These are phyloP conservation scores for Staurois parvus DNA, from an alignment of 2,797 vertebrate genomes.

Conservation along the genomic window DNA sequence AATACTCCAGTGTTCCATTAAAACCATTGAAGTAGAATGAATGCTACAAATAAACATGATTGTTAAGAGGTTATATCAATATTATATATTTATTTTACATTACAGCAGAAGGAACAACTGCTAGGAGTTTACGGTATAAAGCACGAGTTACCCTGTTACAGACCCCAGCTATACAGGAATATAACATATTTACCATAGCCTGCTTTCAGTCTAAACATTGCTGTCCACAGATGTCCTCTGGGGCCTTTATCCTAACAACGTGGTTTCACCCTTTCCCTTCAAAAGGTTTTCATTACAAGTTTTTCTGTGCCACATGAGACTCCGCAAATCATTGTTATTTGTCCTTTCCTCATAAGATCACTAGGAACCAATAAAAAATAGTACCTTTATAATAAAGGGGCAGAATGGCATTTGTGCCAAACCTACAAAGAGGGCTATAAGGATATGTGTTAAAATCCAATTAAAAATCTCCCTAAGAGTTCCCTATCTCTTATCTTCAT, in stretches of 20 bases:
- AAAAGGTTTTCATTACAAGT: neutral
- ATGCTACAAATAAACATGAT: slow-evolving; percentile 45
- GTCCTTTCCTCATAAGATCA: neutral
- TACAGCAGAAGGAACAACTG: slow-evolving; percentile 2
- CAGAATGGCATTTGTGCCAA: neutral
- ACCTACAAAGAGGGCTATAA: neutral
- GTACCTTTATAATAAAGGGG: neutral
- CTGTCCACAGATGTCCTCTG: slow-evolving; percentile 49
- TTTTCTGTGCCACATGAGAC: neutral
- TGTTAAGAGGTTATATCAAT: slow-evolving; percentile 47
- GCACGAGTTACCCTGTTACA: neutral
- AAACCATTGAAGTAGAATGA: slow-evolving; percentile 7
- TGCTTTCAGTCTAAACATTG: slow-evolving; percentile 52
- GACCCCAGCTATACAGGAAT: slow-evolving; percentile 3
- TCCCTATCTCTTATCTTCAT: too few relatives aligned
- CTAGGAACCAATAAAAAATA: neutral
- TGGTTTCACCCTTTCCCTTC: slow-evolving; percentile 20
- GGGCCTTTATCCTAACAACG: slow-evolving; percentile 30
- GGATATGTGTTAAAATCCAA: neutral
- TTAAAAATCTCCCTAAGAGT: too few relatives aligned
- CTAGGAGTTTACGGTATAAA: neutral
- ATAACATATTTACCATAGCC: slow-evolving; percentile 41
- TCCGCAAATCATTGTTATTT: neutral
- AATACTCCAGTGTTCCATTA: slow-evolving; percentile 1
- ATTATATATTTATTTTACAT: slow-evolving; percentile 49